Evolutionary conservation across 2,797 vertebrate genomes (phyloP).

Genomic region (Eidolon dupreanum): DNA sequence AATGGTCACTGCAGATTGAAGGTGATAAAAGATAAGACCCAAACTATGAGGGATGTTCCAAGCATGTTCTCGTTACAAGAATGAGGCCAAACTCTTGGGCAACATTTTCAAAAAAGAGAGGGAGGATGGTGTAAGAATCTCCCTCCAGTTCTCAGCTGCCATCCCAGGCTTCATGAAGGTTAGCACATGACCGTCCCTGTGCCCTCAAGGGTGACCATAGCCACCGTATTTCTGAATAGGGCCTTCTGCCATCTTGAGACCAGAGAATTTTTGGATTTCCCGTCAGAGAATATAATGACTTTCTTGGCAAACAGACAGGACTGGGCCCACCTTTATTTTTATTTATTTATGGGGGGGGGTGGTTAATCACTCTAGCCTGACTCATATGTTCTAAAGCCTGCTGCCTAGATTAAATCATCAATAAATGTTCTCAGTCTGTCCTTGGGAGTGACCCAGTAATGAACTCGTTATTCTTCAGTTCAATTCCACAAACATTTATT

Average conservation of each 20-base stretch:
- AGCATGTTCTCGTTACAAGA: not conserved
- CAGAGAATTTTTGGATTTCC: slow-evolving; percentile 5
- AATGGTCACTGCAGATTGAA: not conserved
- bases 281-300: not conserved
- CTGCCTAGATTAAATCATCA: not conserved
- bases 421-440: not conserved
- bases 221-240: not conserved
- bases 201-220: not conserved
- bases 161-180: not conserved
- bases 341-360: not conserved
- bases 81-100: not conserved
- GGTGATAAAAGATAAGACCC: not conserved
- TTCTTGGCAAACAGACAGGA: slow-evolving; percentile 11
- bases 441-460: not conserved
- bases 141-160: not conserved
- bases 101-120: not conserved
- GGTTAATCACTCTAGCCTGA: not conserved
- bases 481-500: not conserved
- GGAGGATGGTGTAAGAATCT: not conserved
- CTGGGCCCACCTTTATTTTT: not conserved
- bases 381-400: not conserved
- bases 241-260: not conserved
- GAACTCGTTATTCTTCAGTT: not conserved
- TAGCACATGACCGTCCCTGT: rapidly evolving
- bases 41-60: not conserved